A percentile compares a stretch with the other conserved stretches of the same genome.
Conservation (phyloP, 2,888 invertebrate species). For the Panopea generosa region DNA sequence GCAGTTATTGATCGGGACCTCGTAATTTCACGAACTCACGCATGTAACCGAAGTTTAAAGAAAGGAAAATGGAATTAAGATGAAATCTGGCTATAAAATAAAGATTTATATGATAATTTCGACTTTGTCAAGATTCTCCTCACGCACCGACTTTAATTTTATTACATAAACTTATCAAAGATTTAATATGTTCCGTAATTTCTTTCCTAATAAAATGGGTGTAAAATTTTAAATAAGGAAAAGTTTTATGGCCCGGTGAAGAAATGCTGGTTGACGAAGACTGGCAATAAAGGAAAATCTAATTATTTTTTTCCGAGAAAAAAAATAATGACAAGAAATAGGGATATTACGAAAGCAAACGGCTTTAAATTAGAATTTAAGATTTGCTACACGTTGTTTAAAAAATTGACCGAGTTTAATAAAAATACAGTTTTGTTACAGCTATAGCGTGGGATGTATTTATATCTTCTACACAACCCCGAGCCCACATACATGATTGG, state of each 20-base stretch:
- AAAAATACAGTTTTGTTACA: too few species aligned
- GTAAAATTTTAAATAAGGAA: conserved; percentile 47
- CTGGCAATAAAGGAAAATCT: too few species aligned
- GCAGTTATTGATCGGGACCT: conserved; percentile 36
- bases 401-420: too few species aligned
- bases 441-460: too few species aligned
- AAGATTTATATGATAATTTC: conserved; percentile 59
- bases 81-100: conserved; percentile 56
- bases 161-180: conserved; percentile 53
- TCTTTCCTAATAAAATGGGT: conserved; percentile 30
- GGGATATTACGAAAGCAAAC: too few species aligned
- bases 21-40: conserved; percentile 44
- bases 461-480: too few species aligned
- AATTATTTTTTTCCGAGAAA: too few species aligned
- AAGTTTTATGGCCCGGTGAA: conserved; percentile 4
- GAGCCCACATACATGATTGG: too few species aligned
- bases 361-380: too few species aligned
- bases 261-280: too few species aligned
- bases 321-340: too few species aligned
- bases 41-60: conserved; percentile 32
- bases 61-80: conserved; percentile 53
- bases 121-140: conserved; percentile 23
- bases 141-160: conserved; percentile 48
- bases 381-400: too few species aligned
- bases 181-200: conserved; percentile 48